Conservation (phyloP, 2,797 vertebrate genomes). For the Ispidina picta region DNA sequence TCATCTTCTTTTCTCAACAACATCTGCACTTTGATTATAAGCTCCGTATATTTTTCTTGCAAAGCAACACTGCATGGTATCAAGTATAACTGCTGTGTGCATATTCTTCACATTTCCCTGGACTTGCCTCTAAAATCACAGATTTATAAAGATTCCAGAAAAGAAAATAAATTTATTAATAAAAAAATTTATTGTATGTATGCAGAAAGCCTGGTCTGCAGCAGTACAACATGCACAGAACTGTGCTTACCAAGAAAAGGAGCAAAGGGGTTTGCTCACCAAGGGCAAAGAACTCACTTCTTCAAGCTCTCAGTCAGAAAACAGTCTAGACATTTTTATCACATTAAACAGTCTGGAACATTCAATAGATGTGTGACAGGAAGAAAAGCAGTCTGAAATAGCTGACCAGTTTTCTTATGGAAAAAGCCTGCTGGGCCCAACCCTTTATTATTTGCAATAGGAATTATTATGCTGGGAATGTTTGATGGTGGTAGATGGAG, state of each 20-base stretch:
- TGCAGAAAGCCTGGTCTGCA: background rate
- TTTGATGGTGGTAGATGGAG: background rate
- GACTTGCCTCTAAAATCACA: background rate
- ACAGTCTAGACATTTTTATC: conserved; percentile 50
- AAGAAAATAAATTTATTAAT: too few relatives aligned
- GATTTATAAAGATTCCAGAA: background rate
- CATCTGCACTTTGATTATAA: background rate
- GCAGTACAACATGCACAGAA: background rate
- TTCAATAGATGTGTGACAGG: conserved; percentile 54
- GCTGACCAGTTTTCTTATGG: conserved; percentile 29
- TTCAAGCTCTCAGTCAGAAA: conserved; percentile 37
- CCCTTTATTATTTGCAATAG: background rate
- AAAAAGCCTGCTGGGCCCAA: background rate
- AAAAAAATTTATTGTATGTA: background rate
- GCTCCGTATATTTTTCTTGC: background rate
- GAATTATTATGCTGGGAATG: background rate
- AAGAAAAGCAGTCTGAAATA: conserved; percentile 30
- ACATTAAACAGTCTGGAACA: conserved; percentile 45
- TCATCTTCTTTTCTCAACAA: background rate
- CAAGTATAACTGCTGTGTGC: background rate
- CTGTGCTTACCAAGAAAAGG: conserved; percentile 16
- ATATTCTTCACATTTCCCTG: background rate
- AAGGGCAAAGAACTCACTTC: conserved; percentile 54
- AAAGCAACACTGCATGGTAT: background rate
- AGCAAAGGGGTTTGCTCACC: conserved; percentile 45